A percentile compares a stretch with the other conserved stretches of the same genome.
Evolutionary conservation across 35 echinoderm and acorn worm genomes (phyloP).

Genomic region (Anneissia japonica): DNA sequence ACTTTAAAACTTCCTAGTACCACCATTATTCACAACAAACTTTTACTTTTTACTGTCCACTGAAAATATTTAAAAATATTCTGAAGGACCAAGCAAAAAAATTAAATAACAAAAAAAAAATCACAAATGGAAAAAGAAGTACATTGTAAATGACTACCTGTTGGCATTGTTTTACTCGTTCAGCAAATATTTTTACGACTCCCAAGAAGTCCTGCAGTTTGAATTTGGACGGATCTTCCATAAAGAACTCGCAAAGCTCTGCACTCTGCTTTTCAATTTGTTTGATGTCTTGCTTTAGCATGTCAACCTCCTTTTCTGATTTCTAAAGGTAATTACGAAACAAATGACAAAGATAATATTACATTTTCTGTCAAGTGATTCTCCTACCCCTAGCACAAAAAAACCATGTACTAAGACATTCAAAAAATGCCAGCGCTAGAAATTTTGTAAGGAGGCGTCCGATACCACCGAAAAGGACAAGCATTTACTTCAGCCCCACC

Average conservation of each 20-base stretch:
- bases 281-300: constrained; percentile 42
- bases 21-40: no score
- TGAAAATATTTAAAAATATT: no score
- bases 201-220: constrained; percentile 79
- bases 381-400: no score
- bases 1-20: no score
- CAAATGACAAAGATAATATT: not conserved
- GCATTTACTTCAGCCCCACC: not conserved
- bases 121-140: no score
- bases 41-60: no score
- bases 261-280: constrained; percentile 59
- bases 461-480: not conserved
- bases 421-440: not conserved
- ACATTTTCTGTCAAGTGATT: not conserved
- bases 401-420: not conserved
- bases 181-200: constrained; percentile 81
- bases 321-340: constrained; percentile 19
- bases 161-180: constrained; percentile 64
- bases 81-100: no score
- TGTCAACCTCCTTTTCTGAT: constrained; percentile 46
- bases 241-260: constrained; percentile 73
- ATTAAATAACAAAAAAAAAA: no score
- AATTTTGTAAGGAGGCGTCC: not conserved
- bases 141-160: no score
- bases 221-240: constrained; percentile 69